Evolutionary conservation across 2,797 vertebrate genomes (phyloP).

Genomic region (Channallabes apus): DNA sequence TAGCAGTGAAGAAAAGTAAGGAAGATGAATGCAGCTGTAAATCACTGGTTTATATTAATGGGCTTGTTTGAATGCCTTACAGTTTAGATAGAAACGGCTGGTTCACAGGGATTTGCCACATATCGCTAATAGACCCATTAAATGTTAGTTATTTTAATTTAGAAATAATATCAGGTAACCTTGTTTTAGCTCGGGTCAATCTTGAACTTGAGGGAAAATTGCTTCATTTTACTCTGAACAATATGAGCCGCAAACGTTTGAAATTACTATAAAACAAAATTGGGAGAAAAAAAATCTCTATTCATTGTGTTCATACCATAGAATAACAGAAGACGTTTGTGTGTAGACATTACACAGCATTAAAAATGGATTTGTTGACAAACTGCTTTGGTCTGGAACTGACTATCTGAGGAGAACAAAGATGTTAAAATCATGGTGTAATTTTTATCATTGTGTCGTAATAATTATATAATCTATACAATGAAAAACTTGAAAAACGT

Average conservation of each 20-base stretch:
- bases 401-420: not conserved
- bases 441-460: not conserved
- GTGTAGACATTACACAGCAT: too few relatives aligned
- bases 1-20: not conserved
- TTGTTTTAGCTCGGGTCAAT: too few relatives aligned
- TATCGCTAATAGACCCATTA: too few relatives aligned
- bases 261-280: not conserved
- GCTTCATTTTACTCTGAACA: too few relatives aligned
- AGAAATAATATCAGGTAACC: too few relatives aligned
- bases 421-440: not conserved
- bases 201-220: too few relatives aligned
- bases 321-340: too few relatives aligned
- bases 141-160: too few relatives aligned
- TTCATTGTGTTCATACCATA: not conserved
- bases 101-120: not conserved
- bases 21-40: not conserved
- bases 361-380: too few relatives aligned
- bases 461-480: not conserved
- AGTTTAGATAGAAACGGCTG: not conserved
- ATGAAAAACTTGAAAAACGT: too few relatives aligned
- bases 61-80: not conserved
- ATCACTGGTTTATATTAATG: not conserved
- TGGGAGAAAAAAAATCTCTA: not conserved
- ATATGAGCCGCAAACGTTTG: too few relatives aligned
- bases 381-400: too few relatives aligned